Percentiles rank a stretch among this genome's conserved stretches.
Conservation (phyloP, 2,888 invertebrate genomes). For the Nemotelus pantherinus region DNA sequence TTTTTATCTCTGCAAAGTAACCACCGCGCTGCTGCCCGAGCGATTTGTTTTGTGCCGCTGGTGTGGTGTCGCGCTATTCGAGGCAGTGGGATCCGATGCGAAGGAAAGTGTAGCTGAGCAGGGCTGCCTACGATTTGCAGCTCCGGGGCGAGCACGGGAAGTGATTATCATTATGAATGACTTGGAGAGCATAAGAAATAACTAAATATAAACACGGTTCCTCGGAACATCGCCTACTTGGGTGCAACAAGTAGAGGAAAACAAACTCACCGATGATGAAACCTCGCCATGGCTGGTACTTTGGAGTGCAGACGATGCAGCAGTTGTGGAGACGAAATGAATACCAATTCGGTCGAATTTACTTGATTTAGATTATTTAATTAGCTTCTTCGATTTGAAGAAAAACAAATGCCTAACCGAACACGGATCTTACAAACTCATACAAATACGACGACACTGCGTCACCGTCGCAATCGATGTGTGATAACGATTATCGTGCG, state of each 20-base stretch:
- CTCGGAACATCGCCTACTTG: background rate
- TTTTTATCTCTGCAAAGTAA: background rate
- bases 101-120: no score
- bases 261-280: slow-evolving; percentile 35
- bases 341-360: background rate
- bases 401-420: background rate
- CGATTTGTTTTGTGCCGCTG: no score
- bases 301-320: background rate
- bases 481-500: slow-evolving; percentile 2
- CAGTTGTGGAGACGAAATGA: background rate
- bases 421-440: background rate
- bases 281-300: slow-evolving; percentile 30
- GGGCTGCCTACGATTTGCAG: no score
- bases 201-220: slow-evolving; percentile 23
- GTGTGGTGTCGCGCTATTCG: no score
- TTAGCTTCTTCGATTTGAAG: background rate
- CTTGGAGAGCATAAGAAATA: background rate
- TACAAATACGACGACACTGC: background rate
- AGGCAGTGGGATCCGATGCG: no score
- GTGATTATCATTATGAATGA: slow-evolving; percentile 35
- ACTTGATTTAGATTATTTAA: no score
- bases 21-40: no score
- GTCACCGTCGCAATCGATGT: slow-evolving; percentile 25
- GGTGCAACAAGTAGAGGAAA: slow-evolving; percentile 21
- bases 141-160: slow-evolving; percentile 8